Conservation (phyloP, 2,888 invertebrate genomes). For the Carabus problematicus region DNA sequence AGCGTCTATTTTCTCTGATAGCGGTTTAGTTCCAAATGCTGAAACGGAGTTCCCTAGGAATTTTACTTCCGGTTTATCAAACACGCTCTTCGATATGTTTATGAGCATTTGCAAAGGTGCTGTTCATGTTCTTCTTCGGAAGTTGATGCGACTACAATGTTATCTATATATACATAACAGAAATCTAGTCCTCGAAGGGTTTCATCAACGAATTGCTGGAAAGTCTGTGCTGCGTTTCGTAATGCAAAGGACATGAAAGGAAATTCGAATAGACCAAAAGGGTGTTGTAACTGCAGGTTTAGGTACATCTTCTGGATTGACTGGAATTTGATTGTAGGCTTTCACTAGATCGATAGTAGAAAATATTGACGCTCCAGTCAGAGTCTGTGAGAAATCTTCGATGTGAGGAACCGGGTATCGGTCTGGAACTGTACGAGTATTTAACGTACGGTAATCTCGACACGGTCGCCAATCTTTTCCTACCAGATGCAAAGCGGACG, state of each 20-base stretch:
- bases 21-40: conserved; percentile 49
- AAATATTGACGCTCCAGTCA: conserved; percentile 48
- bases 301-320: conserved; percentile 49
- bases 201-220: too few species aligned
- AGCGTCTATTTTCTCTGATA: conserved; percentile 49
- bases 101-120: conserved; percentile 49
- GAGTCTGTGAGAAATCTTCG: conserved; percentile 47
- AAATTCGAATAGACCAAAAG: too few species aligned
- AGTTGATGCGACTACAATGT: too few species aligned
- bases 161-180: too few species aligned
- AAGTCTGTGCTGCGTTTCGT: too few species aligned
- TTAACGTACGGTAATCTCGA: conserved; percentile 53
- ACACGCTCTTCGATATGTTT: conserved; percentile 49
- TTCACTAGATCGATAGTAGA: conserved; percentile 49
- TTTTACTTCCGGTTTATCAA: conserved; percentile 40
- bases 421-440: conserved; percentile 51
- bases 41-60: conserved; percentile 47
- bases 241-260: too few species aligned
- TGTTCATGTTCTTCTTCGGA: conserved; percentile 46
- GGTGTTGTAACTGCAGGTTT: conserved; percentile 53
- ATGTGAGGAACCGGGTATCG: conserved; percentile 51
- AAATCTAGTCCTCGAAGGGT: too few species aligned
- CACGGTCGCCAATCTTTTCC: conserved; percentile 51
- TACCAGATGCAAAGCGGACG: conserved; percentile 48
- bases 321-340: conserved; percentile 53